Percentiles rank a stretch among this genome's conserved stretches.
These are phyloP conservation scores for Cheilosia variabilis DNA, from an alignment of 2,888 invertebrate species.

Conservation along the genomic window DNA sequence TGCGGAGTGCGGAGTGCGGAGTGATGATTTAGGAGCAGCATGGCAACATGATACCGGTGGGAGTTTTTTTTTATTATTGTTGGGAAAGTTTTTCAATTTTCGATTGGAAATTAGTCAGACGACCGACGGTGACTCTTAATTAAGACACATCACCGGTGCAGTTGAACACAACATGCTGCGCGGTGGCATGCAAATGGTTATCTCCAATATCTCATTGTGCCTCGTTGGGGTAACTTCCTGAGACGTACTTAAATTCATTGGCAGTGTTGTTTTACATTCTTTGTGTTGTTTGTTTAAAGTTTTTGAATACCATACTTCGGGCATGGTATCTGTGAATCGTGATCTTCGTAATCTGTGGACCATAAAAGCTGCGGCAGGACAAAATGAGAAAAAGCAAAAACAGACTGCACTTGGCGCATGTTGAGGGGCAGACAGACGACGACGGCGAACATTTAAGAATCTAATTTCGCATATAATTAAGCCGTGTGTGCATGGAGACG, in stretches of 20 bases:
- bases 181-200: slow-evolving; percentile 52
- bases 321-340: slow-evolving; percentile 65
- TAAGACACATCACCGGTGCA: slow-evolving; percentile 46
- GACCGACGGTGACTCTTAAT: slow-evolving; percentile 48
- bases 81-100: slow-evolving; percentile 71
- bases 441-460: slow-evolving; percentile 62
- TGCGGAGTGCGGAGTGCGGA: too few relatives aligned
- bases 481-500: slow-evolving; percentile 66
- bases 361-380: slow-evolving; percentile 63
- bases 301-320: slow-evolving; percentile 13
- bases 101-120: slow-evolving; percentile 52
- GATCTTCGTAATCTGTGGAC: slow-evolving; percentile 67
- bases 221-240: slow-evolving; percentile 56
- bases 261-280: slow-evolving; percentile 3
- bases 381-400: slow-evolving; percentile 38
- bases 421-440: slow-evolving; percentile 31
- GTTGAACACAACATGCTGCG: slow-evolving; percentile 10
- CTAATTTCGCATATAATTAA: slow-evolving; percentile 70
- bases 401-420: slow-evolving; percentile 44
- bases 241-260: slow-evolving; percentile 47
- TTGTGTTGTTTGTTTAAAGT: neutral
- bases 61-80: slow-evolving; percentile 34
- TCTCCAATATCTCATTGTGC: slow-evolving; percentile 49
- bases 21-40: slow-evolving; percentile 67
- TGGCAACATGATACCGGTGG: slow-evolving; percentile 66